These are phyloP conservation scores for Micromussa lordhowensis DNA, from an alignment of 92 coral and sea anemone genomes.

Conservation along the genomic window DNA sequence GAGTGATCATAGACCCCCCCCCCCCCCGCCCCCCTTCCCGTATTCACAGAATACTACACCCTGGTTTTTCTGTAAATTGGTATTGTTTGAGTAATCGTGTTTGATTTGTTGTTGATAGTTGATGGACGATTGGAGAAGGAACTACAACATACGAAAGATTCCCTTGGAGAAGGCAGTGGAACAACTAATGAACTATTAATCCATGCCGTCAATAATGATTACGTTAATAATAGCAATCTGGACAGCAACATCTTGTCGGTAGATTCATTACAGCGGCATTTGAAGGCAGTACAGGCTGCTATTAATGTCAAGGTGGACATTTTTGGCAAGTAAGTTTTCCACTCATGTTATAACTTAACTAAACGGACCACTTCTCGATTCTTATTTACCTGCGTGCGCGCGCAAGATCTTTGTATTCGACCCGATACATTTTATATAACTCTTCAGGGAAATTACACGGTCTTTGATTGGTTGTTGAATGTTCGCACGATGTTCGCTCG, in stretches of 20 bases:
- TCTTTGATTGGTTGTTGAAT: no score
- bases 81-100: neutral
- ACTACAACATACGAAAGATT: constrained; percentile 69
- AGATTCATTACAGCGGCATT: constrained; percentile 74
- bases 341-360: neutral
- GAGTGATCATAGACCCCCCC: no score
- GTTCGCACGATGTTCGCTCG: no score
- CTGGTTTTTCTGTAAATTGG: neutral
- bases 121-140: constrained; percentile 90
- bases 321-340: constrained; percentile 26
- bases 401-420: no score
- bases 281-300: constrained; percentile 78
- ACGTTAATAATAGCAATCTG: neutral
- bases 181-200: constrained; percentile 82
- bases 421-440: no score
- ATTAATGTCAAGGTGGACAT: constrained; percentile 72
- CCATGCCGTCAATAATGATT: constrained; percentile 75
- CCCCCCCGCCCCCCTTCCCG: no score
- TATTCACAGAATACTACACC: no score
- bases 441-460: no score
- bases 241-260: constrained; percentile 79
- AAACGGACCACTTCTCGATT: neutral
- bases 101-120: constrained; percentile 46
- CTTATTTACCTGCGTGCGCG: no score
- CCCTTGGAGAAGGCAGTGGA: constrained; percentile 76